A percentile compares a stretch with the other conserved stretches of the same genome.
Evolutionary conservation across 1,140 invertebrate species (phyloP).

Genomic region (Oryzaephilus surinamensis): DNA sequence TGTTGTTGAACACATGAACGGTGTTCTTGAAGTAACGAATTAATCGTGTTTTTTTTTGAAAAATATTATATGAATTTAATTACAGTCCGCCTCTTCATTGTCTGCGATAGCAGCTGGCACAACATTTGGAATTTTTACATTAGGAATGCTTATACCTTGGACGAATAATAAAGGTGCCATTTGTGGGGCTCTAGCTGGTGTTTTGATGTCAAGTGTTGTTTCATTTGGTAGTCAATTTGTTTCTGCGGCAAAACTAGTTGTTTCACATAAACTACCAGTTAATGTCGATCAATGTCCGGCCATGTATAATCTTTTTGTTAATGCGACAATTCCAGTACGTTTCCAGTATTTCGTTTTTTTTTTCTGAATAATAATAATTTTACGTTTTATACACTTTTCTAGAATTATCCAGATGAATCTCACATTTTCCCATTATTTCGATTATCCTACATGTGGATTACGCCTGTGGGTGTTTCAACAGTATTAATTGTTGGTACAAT

Average conservation of each 20-base stretch:
- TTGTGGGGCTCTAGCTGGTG: slow-evolving; percentile 45
- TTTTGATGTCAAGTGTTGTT: slow-evolving; percentile 43
- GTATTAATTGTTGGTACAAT: slow-evolving; percentile 55
- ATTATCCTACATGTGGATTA: slow-evolving; percentile 67
- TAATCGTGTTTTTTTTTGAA: neutral
- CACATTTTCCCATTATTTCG: slow-evolving; percentile 58
- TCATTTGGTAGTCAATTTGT: slow-evolving; percentile 45
- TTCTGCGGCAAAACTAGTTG: slow-evolving; percentile 33
- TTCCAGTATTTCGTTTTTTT: neutral
- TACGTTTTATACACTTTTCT: too few relatives aligned
- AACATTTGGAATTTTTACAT: slow-evolving; percentile 72
- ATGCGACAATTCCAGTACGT: slow-evolving; percentile 9
- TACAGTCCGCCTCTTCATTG: slow-evolving; percentile 63
- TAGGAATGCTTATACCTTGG: slow-evolving; percentile 78
- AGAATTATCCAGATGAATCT: slow-evolving; percentile 36
- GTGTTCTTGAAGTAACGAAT: slow-evolving; percentile 52
- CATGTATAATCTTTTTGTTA: slow-evolving; percentile 17
- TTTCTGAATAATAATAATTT: slow-evolving; percentile 1
- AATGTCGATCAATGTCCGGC: slow-evolving; percentile 33
- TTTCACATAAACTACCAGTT: slow-evolving; percentile 36
- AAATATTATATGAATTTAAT: slow-evolving; percentile 5
- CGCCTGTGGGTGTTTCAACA: slow-evolving; percentile 50
- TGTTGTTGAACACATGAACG: slow-evolving; percentile 59
- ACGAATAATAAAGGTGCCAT: slow-evolving; percentile 57
- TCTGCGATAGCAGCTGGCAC: slow-evolving; percentile 76